Percentiles rank a stretch among this genome's conserved stretches.
These are phyloP conservation scores for Bembecia ichneumoniformis DNA, from an alignment of 2,888 invertebrate species.

Conservation along the genomic window DNA sequence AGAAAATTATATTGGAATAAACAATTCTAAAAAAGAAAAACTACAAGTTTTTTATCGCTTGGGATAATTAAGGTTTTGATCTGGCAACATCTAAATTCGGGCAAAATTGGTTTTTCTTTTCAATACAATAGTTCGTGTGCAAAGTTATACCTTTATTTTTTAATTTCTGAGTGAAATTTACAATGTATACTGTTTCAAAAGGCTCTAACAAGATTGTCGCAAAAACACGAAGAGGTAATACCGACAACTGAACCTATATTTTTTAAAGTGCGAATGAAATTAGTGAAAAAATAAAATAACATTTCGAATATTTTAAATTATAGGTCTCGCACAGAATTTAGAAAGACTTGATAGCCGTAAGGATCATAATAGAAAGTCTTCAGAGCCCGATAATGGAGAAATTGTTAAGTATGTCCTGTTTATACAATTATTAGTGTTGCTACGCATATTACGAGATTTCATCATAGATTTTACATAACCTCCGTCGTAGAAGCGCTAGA, in stretches of 20 bases:
- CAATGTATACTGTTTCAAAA: constrained; percentile 90
- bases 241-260: constrained; percentile 4
- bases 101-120: neutral
- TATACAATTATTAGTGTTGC: neutral
- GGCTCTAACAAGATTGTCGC: constrained; percentile 91
- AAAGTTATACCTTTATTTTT: constrained; percentile 51
- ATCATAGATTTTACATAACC: constrained; percentile 68
- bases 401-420: constrained; percentile 71
- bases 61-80: no score
- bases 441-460: constrained; percentile 33
- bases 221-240: constrained; percentile 83
- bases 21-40: neutral
- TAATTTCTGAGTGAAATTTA: constrained; percentile 53
- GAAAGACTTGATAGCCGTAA: constrained; percentile 83
- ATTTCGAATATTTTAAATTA: constrained; percentile 30
- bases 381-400: constrained; percentile 78
- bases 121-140: constrained; percentile 29
- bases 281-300: constrained; percentile 23
- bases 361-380: constrained; percentile 77
- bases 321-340: constrained; percentile 86
- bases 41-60: neutral
- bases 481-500: constrained; percentile 21
- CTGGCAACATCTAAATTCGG: no score
- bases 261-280: constrained; percentile 7
- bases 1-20: neutral